A percentile compares a stretch with the other conserved stretches of the same genome.
These are phyloP conservation scores for Piaya cayana DNA, from an alignment of 2,113 vertebrate genomes.

Conservation along the genomic window DNA sequence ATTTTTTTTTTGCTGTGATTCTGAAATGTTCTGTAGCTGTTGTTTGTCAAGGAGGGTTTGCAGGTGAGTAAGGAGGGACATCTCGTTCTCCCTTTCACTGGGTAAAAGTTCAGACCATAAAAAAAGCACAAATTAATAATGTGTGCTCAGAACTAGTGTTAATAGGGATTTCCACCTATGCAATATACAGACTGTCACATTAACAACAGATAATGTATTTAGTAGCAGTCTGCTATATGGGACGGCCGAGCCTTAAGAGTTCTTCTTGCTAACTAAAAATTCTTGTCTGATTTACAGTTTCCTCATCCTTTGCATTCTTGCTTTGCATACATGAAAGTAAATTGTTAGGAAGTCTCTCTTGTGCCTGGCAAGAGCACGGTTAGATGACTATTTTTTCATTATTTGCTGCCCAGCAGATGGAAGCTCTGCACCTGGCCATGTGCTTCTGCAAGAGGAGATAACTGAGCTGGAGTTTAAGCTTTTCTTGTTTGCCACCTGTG, in stretches of 20 bases:
- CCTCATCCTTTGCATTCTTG: not conserved
- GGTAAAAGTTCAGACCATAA: not conserved
- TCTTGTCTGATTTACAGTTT: not conserved
- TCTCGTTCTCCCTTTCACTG: not conserved
- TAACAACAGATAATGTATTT: not conserved
- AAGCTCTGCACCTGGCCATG: not conserved
- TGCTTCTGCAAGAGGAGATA: not conserved
- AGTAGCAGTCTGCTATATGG: not conserved
- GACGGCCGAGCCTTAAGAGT: not conserved
- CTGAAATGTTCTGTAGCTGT: not conserved
- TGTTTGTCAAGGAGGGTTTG: not conserved
- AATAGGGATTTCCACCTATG: not conserved
- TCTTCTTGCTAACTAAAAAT: not conserved
- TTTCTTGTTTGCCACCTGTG: not conserved
- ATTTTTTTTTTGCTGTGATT: not conserved
- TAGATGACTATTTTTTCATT: not conserved
- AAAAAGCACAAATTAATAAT: not conserved
- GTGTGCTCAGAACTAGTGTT: not conserved
- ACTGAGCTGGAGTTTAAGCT: not conserved
- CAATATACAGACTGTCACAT: not conserved
- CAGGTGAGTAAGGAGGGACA: not conserved
- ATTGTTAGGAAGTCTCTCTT: not conserved
- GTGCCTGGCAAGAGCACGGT: not conserved
- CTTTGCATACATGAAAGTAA: not conserved
- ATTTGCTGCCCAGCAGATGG: not conserved